A percentile compares a stretch with the other conserved stretches of the same genome.
Evolutionary conservation across 2,113 vertebrate species (phyloP).

Genomic region (Hippoglossus stenolepis): DNA sequence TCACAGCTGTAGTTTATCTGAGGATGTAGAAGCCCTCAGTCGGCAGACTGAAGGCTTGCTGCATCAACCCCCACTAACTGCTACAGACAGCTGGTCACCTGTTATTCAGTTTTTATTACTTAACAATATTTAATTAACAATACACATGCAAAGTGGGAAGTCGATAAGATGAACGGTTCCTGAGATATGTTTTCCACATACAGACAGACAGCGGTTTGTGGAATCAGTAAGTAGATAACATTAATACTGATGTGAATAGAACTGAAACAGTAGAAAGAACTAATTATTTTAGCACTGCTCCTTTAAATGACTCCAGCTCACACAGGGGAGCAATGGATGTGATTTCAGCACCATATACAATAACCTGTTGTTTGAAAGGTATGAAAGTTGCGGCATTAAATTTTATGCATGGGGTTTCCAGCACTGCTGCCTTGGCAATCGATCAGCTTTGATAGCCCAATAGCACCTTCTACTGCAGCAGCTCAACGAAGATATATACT

Average conservation of each 20-base stretch:
- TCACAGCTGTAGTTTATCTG: no score
- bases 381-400: slow-evolving; percentile 24
- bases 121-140: no score
- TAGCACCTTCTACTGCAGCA: background rate
- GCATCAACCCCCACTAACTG: no score
- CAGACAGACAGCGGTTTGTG: no score
- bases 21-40: no score
- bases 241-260: background rate
- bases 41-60: no score
- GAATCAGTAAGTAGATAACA: background rate
- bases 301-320: slow-evolving; percentile 20
- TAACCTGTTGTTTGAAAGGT: slow-evolving; percentile 27
- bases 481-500: slow-evolving; percentile 23
- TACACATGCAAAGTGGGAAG: no score
- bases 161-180: no score
- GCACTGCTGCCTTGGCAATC: slow-evolving; percentile 18
- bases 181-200: no score
- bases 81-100: no score
- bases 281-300: background rate
- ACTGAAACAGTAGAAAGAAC: background rate
- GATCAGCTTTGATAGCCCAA: slow-evolving; percentile 50
- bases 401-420: slow-evolving; percentile 35
- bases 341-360: slow-evolving; percentile 12
- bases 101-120: no score
- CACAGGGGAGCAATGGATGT: background rate